Conservation (phyloP, 2,797 vertebrate species). For the Takifugu rubripes region DNA sequence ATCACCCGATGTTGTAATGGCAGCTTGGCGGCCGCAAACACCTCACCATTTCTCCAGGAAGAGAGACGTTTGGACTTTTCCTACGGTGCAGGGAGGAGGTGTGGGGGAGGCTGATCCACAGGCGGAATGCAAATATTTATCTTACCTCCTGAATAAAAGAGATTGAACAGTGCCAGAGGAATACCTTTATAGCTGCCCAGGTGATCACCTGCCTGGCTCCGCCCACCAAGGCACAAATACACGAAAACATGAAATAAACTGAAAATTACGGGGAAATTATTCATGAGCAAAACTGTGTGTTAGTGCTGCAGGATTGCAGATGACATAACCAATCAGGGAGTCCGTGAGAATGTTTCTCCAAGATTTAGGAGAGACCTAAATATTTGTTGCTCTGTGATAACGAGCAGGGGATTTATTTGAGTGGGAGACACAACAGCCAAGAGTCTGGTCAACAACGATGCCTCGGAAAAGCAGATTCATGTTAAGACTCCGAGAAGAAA, state of each 20-base stretch:
- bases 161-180: slow-evolving; percentile 64
- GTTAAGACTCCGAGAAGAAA: slow-evolving; percentile 16
- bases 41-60: slow-evolving; percentile 15
- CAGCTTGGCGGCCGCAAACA: slow-evolving; percentile 21
- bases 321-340: slow-evolving; percentile 45
- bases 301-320: slow-evolving; percentile 18
- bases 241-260: neutral
- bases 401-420: slow-evolving; percentile 42
- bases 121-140: slow-evolving; percentile 73
- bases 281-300: slow-evolving; percentile 33
- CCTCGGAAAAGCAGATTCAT: neutral
- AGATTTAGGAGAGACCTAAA: slow-evolving; percentile 54
- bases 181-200: slow-evolving; percentile 69
- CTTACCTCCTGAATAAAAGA: slow-evolving; percentile 57
- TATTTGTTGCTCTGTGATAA: slow-evolving; percentile 64
- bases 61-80: slow-evolving; percentile 27
- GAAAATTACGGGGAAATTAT: slow-evolving; percentile 35
- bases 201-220: slow-evolving; percentile 67
- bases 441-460: slow-evolving; percentile 29
- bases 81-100: slow-evolving; percentile 24
- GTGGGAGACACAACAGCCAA: slow-evolving; percentile 49
- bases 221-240: slow-evolving; percentile 19
- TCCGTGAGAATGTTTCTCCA: slow-evolving; percentile 64
- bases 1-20: slow-evolving; percentile 40
- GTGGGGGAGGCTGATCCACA: slow-evolving; percentile 37